phyloP scores from a whole-genome alignment of 2,113 vertebrate genomes.

The Microtus ochrogaster region DNA sequence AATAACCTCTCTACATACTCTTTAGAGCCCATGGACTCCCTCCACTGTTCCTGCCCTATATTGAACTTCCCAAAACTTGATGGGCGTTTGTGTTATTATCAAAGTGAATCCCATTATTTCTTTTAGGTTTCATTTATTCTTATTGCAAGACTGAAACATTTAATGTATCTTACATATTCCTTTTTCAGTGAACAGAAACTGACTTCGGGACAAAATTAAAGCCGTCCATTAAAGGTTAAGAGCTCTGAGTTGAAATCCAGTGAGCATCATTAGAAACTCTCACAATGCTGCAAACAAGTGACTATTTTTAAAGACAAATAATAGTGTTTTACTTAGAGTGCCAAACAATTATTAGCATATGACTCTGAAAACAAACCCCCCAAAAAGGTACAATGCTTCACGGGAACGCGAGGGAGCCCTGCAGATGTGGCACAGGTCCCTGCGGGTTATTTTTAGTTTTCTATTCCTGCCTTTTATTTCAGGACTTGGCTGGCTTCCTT shows the following conservation, averaged over 20 bases:
- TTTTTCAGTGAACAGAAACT: neutral
- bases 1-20: neutral
- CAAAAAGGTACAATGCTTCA: slow-evolving; percentile 83
- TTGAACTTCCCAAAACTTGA: neutral
- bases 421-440: slow-evolving; percentile 87
- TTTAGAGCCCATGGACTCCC: neutral
- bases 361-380: slow-evolving; percentile 81
- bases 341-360: slow-evolving; percentile 87
- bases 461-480: slow-evolving; percentile 90
- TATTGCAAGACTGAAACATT: neutral
- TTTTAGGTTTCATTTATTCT: neutral
- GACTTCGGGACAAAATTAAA: neutral
- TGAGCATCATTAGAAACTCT: slow-evolving; percentile 71
- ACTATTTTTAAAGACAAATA: slow-evolving; percentile 89
- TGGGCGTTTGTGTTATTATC: neutral
- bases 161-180: neutral
- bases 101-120: neutral
- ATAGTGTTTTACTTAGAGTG: slow-evolving; percentile 87
- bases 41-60: neutral
- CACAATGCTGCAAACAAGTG: slow-evolving; percentile 79
- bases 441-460: slow-evolving; percentile 90
- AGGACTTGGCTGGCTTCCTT: slow-evolving; percentile 88
- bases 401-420: slow-evolving; percentile 80
- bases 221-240: neutral
- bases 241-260: slow-evolving; percentile 43